Base-by-base conservation (phyloP, 2,888 invertebrate genomes). In the Brachycybe producta region DNA sequence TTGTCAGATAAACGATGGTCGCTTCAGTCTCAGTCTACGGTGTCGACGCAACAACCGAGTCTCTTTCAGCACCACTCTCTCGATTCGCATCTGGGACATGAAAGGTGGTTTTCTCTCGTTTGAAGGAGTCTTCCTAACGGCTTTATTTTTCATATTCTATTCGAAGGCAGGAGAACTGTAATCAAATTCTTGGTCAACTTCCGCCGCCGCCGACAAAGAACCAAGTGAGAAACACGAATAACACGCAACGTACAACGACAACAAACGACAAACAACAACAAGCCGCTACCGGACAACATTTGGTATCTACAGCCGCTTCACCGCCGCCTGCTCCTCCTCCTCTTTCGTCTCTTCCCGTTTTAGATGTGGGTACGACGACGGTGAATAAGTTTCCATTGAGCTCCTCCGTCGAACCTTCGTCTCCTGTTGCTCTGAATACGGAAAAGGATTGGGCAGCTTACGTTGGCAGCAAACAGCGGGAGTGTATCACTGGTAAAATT, bases 121-220 rank as follows among this genome's bases (percentile, higher is more conserved):
- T 40, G 4, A 19, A 19, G 15, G 15, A 4, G 35, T 17, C 17
- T 19, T 40, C 23, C 5, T 40, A 19, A 40, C 5, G 15, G 24
- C 21, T 40, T 40, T 2, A 40, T 21, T 40, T 19, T 38, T 17
- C 13, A 11, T 38, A 24, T 42, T 42, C n/a, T n/a, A n/a, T n/a
- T n/a, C n/a, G n/a, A n/a, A 42, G 42, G 27, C 42, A 42, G 15
- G 42, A 42, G 5, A 42, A 42, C 27, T 42, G 2, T 42, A 42
- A 42, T 34, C 57, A 57, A 32, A 55, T 57, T 51, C 27, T 56
- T 39, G 64, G 65, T 36, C 63, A 62, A 49, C 56, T 65, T 35
- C 66, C 65, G 27, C 62, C 62, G n/a, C 65, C 65, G 3, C 65
- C 65, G 15, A 60, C 62, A 3, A 65, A 64, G 57, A 59, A 61